These are phyloP conservation scores for Macrophya alboannulata DNA, from an alignment of 2,888 invertebrate genomes.

Conservation along the genomic window DNA sequence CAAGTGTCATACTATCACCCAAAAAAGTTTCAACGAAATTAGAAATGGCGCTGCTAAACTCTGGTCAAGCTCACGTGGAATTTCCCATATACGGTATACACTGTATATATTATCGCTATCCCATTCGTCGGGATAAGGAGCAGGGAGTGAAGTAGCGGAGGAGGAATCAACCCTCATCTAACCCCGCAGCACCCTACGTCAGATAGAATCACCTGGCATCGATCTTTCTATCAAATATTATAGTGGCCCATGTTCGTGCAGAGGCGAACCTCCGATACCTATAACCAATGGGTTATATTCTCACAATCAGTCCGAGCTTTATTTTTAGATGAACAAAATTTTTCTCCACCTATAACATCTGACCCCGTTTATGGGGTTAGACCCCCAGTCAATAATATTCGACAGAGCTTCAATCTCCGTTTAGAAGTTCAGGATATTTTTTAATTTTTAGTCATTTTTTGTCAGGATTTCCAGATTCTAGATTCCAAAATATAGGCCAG, in stretches of 20 bases:
- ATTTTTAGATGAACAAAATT: neutral
- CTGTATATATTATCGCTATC: neutral
- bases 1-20: no score
- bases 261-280: neutral
- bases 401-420: neutral
- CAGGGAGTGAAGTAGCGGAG: neutral
- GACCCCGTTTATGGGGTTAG: neutral
- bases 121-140: neutral
- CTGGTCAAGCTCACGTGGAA: no score
- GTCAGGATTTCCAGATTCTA: no score
- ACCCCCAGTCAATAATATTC: neutral
- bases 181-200: constrained; percentile 28
- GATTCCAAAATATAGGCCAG: no score
- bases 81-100: no score
- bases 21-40: no score
- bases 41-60: no score
- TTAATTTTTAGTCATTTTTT: no score
- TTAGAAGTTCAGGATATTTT: no score
- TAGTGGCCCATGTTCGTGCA: neutral
- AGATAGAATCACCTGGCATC: constrained; percentile 51
- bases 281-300: neutral
- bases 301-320: neutral
- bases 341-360: neutral
- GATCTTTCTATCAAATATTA: constrained; percentile 52
- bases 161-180: constrained; percentile 48